Percentiles rank a stretch among this genome's conserved stretches.
Evolutionary conservation across 2,113 vertebrate genomes (phyloP).

Genomic region (Callaeas wilsoni): DNA sequence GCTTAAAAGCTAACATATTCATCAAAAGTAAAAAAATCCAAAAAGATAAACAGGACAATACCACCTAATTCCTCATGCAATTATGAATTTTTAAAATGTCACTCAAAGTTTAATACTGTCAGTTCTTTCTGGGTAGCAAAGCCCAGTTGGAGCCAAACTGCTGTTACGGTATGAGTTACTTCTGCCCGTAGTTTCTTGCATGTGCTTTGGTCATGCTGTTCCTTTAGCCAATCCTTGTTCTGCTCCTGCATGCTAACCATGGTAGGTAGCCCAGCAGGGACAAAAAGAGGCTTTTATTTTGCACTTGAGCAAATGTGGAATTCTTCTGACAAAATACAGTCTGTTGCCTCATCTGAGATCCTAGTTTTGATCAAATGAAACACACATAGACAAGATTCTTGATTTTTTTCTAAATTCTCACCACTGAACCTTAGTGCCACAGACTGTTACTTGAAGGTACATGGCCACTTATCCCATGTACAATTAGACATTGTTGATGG

Average conservation of each 20-base stretch:
- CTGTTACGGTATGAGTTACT: neutral
- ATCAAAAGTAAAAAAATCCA: neutral
- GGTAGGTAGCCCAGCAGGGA: neutral
- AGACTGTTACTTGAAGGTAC: neutral
- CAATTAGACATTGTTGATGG: neutral
- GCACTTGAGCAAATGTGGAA: neutral
- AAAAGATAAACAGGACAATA: neutral
- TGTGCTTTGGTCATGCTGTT: neutral
- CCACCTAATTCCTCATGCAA: neutral
- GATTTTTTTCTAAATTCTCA: neutral
- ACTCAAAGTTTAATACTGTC: neutral
- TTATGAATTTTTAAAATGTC: neutral
- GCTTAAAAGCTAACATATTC: neutral
- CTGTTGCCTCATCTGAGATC: neutral
- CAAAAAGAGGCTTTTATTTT: neutral
- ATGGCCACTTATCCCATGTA: fast-evolving
- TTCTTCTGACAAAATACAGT: neutral
- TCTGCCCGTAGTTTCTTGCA: neutral
- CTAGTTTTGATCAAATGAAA: neutral
- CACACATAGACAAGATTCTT: neutral
- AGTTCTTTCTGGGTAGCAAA: neutral
- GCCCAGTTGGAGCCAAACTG: neutral
- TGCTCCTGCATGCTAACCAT: neutral
- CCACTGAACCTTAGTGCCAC: neutral
- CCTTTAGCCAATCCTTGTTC: neutral